Evolutionary conservation across 2,797 vertebrate species (phyloP), one percentile per base, ranked within the genome.

Genomic region (Lepilemur ruficaudatus): DNA sequence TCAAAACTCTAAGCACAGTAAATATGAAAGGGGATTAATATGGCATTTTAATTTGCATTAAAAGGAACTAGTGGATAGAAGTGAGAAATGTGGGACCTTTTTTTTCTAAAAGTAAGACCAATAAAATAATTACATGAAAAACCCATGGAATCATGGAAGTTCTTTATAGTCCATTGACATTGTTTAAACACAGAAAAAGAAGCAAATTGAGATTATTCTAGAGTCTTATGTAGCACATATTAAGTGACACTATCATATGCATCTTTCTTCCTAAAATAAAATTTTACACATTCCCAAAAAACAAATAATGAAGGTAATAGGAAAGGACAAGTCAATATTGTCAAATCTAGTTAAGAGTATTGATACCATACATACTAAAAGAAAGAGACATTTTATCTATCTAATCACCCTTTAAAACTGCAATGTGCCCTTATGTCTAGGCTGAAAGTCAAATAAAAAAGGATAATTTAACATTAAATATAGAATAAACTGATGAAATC

Each of bases 11-110:
- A 94, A 78, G 91, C 57, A 95, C 41, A 91, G 92, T 97, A 97
- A 98, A 98, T 94, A 97, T 84, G 65, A 96, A 96, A 76, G 87
- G 85, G 96, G 89, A 97, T 97, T 97, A 97, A 97, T 52, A 87
- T 76, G 63, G 25, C 25, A 89, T 78, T 78, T 88, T 97, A 84
- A 95, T 97, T 98, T 98, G 90, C 93, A 96, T 96, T 76, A 78
- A 90, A 95, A 91, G 81, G 50, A 96, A 83, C 23, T 52, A 61
- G 32, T 32, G 79, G 67, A 48, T 78, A 11, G 55, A 93, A 89
- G 59, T 95, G 69, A 94, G 76, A 91, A 96, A 84, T 67, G n/a
- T 20, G 3, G 11, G 25, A 30, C 30, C 89, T 87, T 81, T 78
- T 92, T 85, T 81, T 92, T 84, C 83, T 88, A 59, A 93, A 96